Evolutionary conservation across 2,797 vertebrate genomes (phyloP), one percentile per base, ranked within the genome.

Genomic region (Alauda arvensis): DNA sequence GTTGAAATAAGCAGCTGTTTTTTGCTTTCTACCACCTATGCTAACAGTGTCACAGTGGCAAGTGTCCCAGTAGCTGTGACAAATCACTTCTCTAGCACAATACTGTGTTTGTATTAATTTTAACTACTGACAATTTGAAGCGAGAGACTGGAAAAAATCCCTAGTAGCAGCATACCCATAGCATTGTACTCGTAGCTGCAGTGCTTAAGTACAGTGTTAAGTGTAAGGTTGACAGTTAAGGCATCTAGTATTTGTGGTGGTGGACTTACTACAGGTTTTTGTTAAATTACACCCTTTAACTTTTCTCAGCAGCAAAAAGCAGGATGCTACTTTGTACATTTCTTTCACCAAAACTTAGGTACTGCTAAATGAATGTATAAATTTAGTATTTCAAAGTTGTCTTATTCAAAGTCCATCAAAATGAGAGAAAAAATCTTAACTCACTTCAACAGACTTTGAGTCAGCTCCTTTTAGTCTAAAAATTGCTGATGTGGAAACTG

Each of bases 331-430:
- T 89, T 92, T 77, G 81, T 86, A 92, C 23, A 62, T 88, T 84
- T 86, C 53, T 93, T 61, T 86, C 56, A 93, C 62, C 51, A 82
- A 92, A 89, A 91, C 55, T 56, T 80, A 87, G 52, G 40, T 85
- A 92, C 78, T 83, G 31, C 88, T 88, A 77, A 93, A 87, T 87
- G 77, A 94, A 89, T 95, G 90, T 92, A 76, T 74, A 75, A 83
- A 76, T 90, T 84, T 78, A 84, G 23, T 87, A 93, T 87, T 90
- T 90, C 49, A 37, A 61, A 78, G 52, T 33, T 63, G 66, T 55
- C 71, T 92, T 68, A 70, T 86, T 84, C 84, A 87, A 85, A 94
- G 80, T 68, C 75, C 87, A 85, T 87, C 4, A 29, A 90, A 92
- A 86, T 40, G 76, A 80, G 62, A 80, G 40, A 48, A 85, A 85